phyloP scores from a whole-genome alignment of 1,140 invertebrate genomes.

The Drosophila chauvacae region DNA sequence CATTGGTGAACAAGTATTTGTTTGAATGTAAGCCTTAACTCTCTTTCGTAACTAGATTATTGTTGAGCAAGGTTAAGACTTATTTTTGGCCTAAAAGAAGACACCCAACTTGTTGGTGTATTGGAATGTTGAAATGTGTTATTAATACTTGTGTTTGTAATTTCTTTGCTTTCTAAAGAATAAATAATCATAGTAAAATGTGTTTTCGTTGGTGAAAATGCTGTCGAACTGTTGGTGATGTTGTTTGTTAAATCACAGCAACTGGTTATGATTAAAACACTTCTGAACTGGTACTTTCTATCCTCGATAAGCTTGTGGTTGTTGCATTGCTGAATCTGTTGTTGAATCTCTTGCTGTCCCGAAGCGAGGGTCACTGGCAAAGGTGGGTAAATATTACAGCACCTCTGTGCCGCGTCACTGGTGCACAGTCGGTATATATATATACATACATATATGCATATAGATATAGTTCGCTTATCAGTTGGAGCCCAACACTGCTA shows the following conservation, averaged over 20 bases:
- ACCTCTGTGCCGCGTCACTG: conserved; percentile 6
- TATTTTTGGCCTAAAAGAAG: background rate
- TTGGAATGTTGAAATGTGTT: too few relatives aligned
- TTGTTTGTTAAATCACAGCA: background rate
- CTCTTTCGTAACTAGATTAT: background rate
- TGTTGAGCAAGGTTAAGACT: background rate
- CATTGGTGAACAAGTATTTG: background rate
- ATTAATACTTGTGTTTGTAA: too few relatives aligned
- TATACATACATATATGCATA: conserved; percentile 1
- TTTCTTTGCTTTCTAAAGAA: too few relatives aligned
- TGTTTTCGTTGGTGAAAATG: background rate
- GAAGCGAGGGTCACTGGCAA: conserved; percentile 9
- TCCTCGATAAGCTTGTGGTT: background rate
- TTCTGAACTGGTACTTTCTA: background rate
- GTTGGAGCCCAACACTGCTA: conserved; percentile 24
- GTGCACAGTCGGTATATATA: background rate
- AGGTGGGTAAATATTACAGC: conserved; percentile 7
- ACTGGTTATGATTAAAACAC: background rate
- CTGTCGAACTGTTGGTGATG: background rate
- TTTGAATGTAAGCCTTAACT: background rate
- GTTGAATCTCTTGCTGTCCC: background rate
- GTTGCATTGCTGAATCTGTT: background rate
- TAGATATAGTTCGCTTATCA: conserved; percentile 25
- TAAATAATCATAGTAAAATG: background rate
- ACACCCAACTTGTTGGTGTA: background rate